These are phyloP conservation scores for Sparidentex hasta DNA, from an alignment of 2,797 vertebrate genomes.

Conservation along the genomic window DNA sequence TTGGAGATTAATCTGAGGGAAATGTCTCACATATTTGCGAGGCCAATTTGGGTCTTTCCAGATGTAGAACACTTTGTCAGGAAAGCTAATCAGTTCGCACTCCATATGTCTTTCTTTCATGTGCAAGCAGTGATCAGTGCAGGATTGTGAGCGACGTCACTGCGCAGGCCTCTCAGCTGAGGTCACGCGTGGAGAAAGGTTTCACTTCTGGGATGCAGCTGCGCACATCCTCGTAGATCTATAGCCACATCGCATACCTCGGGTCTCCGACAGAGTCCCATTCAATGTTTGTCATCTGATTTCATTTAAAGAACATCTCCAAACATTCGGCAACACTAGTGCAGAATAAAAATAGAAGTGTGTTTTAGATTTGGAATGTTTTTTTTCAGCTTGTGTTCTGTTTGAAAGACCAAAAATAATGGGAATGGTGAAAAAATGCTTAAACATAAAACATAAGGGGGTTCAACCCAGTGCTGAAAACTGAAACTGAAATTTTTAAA, in stretches of 20 bases:
- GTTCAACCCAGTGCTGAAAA: too few relatives aligned
- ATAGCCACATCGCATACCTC: neutral
- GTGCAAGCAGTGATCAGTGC: conserved; percentile 48
- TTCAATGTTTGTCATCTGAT: neutral
- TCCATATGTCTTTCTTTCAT: conserved; percentile 21
- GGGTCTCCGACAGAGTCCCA: neutral
- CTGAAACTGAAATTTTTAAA: too few relatives aligned
- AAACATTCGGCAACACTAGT: neutral
- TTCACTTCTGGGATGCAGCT: conserved; percentile 16
- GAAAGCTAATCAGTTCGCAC: conserved; percentile 47
- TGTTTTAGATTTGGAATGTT: conserved; percentile 11
- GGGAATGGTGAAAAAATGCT: neutral
- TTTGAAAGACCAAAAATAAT: neutral
- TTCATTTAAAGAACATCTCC: neutral
- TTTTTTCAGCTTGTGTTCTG: conserved; percentile 3
- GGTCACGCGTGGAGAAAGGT: conserved; percentile 6
- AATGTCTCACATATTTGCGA: conserved; percentile 59
- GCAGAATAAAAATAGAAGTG: neutral
- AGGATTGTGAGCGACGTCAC: conserved; percentile 61
- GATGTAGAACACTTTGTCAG: conserved; percentile 54
- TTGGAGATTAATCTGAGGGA: conserved; percentile 54
- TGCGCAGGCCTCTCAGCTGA: conserved; percentile 30
- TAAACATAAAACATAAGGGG: too few relatives aligned
- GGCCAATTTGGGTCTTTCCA: conserved; percentile 58
- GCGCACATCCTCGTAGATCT: neutral